phyloP scores from a whole-genome alignment of 2,888 invertebrate species.

The Caenorhabditis imperialis region DNA sequence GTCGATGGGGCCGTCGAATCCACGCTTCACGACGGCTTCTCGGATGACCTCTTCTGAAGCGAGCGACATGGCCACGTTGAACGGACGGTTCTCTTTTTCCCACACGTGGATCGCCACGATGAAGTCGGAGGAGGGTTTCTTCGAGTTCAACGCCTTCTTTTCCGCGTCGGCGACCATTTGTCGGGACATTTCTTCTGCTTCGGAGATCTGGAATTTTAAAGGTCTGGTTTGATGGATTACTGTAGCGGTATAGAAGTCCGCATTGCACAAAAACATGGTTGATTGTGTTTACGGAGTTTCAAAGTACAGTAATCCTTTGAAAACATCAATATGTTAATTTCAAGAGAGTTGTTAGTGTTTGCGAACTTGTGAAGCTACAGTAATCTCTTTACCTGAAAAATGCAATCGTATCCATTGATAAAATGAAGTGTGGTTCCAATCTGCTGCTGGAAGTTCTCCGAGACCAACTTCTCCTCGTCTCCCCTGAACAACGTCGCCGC shows the following conservation, averaged over 20 bases:
- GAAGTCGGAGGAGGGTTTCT: slow-evolving; percentile 66
- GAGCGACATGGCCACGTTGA: slow-evolving; percentile 72
- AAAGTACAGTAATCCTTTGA: too few relatives aligned
- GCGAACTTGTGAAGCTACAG: too few relatives aligned
- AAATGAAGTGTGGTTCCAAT: slow-evolving; percentile 66
- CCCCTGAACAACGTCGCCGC: slow-evolving; percentile 49
- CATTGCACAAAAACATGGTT: too few relatives aligned
- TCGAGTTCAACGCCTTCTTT: slow-evolving; percentile 32
- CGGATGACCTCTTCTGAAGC: slow-evolving; percentile 65
- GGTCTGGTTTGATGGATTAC: not conserved
- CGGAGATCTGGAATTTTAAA: slow-evolving; percentile 46
- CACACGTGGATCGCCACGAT: slow-evolving; percentile 75
- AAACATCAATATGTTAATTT: too few relatives aligned
- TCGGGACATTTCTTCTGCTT: slow-evolving; percentile 56
- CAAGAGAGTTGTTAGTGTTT: too few relatives aligned
- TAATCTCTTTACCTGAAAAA: slow-evolving; percentile 66
- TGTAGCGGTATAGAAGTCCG: too few relatives aligned
- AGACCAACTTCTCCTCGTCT: slow-evolving; percentile 35
- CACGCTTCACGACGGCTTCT: slow-evolving; percentile 50
- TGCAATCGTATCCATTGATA: slow-evolving; percentile 60
- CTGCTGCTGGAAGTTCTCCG: slow-evolving; percentile 40
- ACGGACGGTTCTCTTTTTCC: slow-evolving; percentile 74
- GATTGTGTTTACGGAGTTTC: too few relatives aligned
- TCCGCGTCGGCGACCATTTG: slow-evolving; percentile 55
- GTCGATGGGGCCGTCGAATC: slow-evolving; percentile 50